Percentiles rank a stretch among this genome's conserved stretches.
phyloP scores from a whole-genome alignment of 2,113 vertebrate species.

The Penelope pileata region DNA sequence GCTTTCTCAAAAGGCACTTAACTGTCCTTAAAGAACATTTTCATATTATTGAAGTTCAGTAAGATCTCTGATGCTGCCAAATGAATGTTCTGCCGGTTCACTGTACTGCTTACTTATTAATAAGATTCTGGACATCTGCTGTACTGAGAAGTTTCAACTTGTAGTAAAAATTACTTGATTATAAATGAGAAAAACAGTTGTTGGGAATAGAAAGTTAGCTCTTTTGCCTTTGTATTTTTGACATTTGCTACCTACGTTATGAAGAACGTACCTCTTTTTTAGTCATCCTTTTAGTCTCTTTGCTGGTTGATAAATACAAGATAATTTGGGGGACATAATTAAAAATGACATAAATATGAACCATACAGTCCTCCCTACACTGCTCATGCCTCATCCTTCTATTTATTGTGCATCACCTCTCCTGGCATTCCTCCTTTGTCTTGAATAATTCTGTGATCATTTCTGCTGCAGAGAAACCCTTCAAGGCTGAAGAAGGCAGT shows the following conservation, averaged over 20 bases:
- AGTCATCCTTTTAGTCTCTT: background rate
- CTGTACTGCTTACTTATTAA: background rate
- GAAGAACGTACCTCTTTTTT: background rate
- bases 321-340: background rate
- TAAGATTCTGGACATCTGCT: background rate
- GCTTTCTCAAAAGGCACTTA: background rate
- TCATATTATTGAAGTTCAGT: background rate
- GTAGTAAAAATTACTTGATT: background rate
- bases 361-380: background rate
- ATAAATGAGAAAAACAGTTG: background rate
- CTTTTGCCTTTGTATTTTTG: background rate
- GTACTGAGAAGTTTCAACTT: background rate
- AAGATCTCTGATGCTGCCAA: background rate
- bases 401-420: background rate
- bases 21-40: background rate
- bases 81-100: background rate
- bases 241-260: background rate
- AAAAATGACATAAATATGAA: background rate
- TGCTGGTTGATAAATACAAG: background rate
- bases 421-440: background rate
- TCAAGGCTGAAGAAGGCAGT: background rate
- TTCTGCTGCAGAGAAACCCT: background rate
- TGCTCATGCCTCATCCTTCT: background rate
- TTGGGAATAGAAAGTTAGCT: background rate
- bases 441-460: background rate